phyloP scores from a whole-genome alignment of 2,797 vertebrate species.

The Pantherophis alleghaniensis region DNA sequence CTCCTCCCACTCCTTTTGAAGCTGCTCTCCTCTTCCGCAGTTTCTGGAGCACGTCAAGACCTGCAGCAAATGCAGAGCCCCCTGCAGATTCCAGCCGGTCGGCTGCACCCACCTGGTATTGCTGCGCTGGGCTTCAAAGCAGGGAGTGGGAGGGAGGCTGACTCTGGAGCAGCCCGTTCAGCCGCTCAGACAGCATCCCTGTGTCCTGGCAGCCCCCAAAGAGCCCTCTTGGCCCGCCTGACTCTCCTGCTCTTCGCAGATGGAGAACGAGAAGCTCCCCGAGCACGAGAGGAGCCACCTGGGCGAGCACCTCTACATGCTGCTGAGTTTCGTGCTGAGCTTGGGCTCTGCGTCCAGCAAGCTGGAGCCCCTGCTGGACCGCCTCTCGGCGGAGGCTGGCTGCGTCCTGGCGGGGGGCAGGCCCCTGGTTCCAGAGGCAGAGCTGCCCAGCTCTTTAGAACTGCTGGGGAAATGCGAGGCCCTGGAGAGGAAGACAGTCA shows the following conservation, averaged over 20 bases:
- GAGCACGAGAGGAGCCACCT: slow-evolving; percentile 85
- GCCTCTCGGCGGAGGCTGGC: slow-evolving; percentile 73
- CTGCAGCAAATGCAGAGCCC: slow-evolving; percentile 82
- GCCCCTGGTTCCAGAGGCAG: not conserved
- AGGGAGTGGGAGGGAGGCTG: not conserved
- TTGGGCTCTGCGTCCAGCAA: slow-evolving; percentile 54
- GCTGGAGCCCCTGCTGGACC: slow-evolving; percentile 70
- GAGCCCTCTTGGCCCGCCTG: not conserved
- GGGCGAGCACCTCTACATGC: slow-evolving; percentile 85
- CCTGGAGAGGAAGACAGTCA: slow-evolving; percentile 84
- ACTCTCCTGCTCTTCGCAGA: slow-evolving; percentile 67
- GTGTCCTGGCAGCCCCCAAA: not conserved
- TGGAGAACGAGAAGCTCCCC: slow-evolving; percentile 81
- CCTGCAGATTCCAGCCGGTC: slow-evolving; percentile 84
- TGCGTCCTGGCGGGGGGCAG: slow-evolving; percentile 70
- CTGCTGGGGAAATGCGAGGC: slow-evolving; percentile 80
- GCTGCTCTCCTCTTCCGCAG: slow-evolving; percentile 68
- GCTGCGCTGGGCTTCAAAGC: not conserved
- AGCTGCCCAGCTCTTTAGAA: slow-evolving; percentile 67
- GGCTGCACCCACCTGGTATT: slow-evolving; percentile 92
- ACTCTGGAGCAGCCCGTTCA: not conserved
- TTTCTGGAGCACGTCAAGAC: slow-evolving; percentile 84
- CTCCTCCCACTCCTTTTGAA: not conserved
- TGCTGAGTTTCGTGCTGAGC: slow-evolving; percentile 75
- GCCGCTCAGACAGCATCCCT: not conserved